Conservation (phyloP, 2,888 invertebrate species). For the Iselma pallidipennis region DNA sequence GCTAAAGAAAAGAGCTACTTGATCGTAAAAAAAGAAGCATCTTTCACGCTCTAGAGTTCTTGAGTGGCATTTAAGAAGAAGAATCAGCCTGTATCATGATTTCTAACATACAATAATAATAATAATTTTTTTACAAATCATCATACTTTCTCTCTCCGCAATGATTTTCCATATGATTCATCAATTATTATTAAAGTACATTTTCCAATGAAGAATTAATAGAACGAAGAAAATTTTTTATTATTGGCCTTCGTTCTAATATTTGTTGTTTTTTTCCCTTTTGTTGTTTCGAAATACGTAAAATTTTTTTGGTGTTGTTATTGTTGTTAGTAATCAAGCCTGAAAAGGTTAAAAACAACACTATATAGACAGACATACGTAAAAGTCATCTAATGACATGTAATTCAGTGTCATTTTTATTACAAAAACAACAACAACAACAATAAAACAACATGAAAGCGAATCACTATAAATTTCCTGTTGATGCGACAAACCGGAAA, state of each 20-base stretch:
- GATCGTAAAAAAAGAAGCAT: too few relatives aligned
- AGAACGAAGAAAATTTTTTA: not conserved
- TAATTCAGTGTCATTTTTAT: constrained; percentile 17
- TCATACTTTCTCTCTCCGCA: not conserved
- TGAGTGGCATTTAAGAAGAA: not conserved
- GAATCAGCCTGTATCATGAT: not conserved
- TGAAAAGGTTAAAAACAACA: not conserved
- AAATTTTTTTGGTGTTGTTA: not conserved
- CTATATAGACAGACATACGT: not conserved
- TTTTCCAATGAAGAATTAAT: too few relatives aligned
- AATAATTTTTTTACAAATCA: not conserved
- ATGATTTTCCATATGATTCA: not conserved
- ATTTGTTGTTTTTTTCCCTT: not conserved
- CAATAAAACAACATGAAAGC: not conserved
- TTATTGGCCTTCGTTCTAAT: not conserved
- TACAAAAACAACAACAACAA: too few relatives aligned
- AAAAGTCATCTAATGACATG: constrained; percentile 7
- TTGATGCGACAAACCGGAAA: constrained; percentile 16
- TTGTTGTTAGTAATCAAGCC: not conserved
- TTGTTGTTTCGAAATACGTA: not conserved
- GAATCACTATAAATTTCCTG: constrained; percentile 20
- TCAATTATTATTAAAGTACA: not conserved
- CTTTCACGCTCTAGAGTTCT: too few relatives aligned
- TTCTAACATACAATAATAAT: not conserved
- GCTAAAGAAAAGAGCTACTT: too few relatives aligned